These are phyloP conservation scores for Tethya wilhelma DNA, from an alignment of 37 sponge, comb jelly and placozoan species.

Conservation along the genomic window DNA sequence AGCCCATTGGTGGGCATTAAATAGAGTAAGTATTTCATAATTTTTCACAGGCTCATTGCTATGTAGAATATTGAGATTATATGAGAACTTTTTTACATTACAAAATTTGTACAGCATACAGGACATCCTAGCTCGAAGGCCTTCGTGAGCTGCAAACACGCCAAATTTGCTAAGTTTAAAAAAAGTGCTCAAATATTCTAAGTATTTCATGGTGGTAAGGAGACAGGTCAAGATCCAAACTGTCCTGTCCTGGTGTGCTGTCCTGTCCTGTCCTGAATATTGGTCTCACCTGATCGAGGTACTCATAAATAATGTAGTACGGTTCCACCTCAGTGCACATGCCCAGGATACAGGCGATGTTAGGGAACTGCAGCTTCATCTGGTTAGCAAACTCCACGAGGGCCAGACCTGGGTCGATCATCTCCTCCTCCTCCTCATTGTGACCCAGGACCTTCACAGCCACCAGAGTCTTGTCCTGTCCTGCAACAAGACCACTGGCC, in stretches of 20 bases:
- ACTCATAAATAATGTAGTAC: slow-evolving; percentile 89
- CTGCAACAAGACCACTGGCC: slow-evolving; percentile 30
- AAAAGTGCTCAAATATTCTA: too few relatives aligned
- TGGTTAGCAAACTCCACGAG: slow-evolving; percentile 76
- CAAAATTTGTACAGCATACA: too few relatives aligned
- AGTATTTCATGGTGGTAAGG: too few relatives aligned
- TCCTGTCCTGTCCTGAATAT: too few relatives aligned
- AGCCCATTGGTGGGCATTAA: too few relatives aligned
- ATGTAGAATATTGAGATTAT: too few relatives aligned
- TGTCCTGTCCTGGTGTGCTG: too few relatives aligned
- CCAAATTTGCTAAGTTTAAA: too few relatives aligned
- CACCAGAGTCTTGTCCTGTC: slow-evolving; percentile 34
- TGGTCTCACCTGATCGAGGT: slow-evolving; percentile 73
- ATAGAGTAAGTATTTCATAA: too few relatives aligned
- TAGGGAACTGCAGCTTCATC: slow-evolving; percentile 69
- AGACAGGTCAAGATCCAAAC: too few relatives aligned
- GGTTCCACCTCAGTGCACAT: slow-evolving; percentile 83
- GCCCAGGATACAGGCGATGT: slow-evolving; percentile 72
- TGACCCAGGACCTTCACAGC: slow-evolving; percentile 63
- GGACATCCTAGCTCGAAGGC: background rate
- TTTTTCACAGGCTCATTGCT: too few relatives aligned
- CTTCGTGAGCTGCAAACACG: background rate
- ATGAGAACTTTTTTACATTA: too few relatives aligned
- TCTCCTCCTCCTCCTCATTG: slow-evolving; percentile 37
- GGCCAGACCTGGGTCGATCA: background rate